These are phyloP conservation scores for Cheiracanthium punctorium DNA, from an alignment of 2,888 invertebrate genomes.

Conservation along the genomic window DNA sequence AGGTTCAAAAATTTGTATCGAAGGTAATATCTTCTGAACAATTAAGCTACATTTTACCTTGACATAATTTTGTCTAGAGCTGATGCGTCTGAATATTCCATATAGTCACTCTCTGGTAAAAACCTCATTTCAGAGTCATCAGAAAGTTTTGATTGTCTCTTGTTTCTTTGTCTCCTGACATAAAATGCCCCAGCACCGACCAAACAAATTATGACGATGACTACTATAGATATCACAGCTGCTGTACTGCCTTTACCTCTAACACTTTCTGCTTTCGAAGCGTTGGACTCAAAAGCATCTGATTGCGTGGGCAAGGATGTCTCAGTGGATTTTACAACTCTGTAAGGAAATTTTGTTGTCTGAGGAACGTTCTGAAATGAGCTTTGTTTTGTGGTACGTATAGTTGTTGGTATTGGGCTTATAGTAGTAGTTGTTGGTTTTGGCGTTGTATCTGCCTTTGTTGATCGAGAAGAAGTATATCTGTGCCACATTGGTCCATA, in stretches of 20 bases:
- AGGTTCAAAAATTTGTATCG: too few relatives aligned
- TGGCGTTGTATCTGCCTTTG: not conserved
- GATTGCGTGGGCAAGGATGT: not conserved
- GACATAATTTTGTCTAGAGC: conserved; percentile 24
- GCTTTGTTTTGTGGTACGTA: too few relatives aligned
- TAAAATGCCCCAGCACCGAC: not conserved
- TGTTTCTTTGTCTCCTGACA: not conserved
- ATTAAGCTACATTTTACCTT: too few relatives aligned
- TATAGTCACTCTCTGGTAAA: conserved; percentile 52
- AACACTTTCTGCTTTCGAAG: conserved; percentile 23
- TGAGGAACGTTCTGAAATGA: too few relatives aligned
- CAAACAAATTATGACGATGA: not conserved
- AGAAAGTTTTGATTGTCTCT: conserved; percentile 40
- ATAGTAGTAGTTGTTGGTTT: not conserved
- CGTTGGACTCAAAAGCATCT: not conserved
- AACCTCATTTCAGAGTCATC: conserved; percentile 67
- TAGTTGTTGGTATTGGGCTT: not conserved
- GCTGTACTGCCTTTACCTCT: not conserved
- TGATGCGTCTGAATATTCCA: conserved; percentile 53
- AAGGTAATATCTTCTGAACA: too few relatives aligned
- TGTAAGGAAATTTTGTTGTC: too few relatives aligned
- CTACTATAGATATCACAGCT: conserved; percentile 21
- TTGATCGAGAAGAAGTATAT: too few relatives aligned
- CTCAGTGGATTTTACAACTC: too few relatives aligned
- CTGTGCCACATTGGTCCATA: too few relatives aligned